phyloP scores from a whole-genome alignment of 2,797 vertebrate species.

The Ciconia nigra region DNA sequence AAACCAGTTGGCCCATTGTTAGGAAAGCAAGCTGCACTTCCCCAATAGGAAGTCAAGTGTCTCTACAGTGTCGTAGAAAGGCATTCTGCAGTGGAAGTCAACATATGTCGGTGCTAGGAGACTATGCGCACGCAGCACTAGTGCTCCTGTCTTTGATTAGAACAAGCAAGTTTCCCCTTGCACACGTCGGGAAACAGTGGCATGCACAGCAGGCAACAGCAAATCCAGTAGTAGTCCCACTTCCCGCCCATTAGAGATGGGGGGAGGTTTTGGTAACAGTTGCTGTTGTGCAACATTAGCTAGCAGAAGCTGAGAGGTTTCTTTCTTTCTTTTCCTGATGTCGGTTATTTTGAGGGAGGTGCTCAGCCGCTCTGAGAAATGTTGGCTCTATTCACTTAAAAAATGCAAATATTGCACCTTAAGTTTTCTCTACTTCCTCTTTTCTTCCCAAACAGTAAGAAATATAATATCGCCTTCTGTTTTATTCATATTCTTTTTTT shows the following conservation, averaged over 20 bases:
- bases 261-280: not conserved
- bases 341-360: not conserved
- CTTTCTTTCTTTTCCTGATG: not conserved
- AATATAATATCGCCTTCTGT: not conserved
- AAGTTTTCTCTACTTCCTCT: not conserved
- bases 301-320: not conserved
- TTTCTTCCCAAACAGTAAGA: not conserved
- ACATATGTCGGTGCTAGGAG: not conserved
- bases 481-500: not conserved
- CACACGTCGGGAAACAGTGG: fast-evolving
- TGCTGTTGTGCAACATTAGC: not conserved
- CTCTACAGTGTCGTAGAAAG: not conserved
- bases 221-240: not conserved
- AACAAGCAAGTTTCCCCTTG: not conserved
- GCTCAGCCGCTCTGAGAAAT: not conserved
- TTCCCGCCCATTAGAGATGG: not conserved
- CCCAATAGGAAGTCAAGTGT: conserved; percentile 53
- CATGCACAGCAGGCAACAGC: not conserved
- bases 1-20: conserved; percentile 63
- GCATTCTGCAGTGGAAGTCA: not conserved
- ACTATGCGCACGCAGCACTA: not conserved
- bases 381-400: not conserved
- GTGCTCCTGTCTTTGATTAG: not conserved
- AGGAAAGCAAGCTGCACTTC: conserved; percentile 45
- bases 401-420: not conserved